Evolutionary conservation across 2,888 invertebrate genomes (phyloP).

Genomic region (Drosophila imparisetae): DNA sequence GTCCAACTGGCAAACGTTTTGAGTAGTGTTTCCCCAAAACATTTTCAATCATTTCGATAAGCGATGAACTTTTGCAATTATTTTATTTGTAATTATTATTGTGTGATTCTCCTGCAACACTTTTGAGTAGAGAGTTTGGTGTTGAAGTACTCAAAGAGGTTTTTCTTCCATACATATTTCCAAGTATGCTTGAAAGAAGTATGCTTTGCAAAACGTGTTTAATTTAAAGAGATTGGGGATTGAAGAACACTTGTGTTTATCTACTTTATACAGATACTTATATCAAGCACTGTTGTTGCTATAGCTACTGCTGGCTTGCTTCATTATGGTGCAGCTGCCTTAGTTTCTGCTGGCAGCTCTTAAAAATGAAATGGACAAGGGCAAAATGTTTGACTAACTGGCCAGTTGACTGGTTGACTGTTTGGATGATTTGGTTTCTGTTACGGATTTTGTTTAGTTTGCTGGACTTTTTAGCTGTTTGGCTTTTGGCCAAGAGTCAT

Average conservation of each 20-base stretch:
- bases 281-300: conserved; percentile 17
- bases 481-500: conserved; percentile 65
- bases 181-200: conserved; percentile 8
- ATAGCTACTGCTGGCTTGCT: conserved; percentile 38
- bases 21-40: not conserved
- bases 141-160: not conserved
- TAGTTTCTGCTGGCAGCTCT: conserved; percentile 3
- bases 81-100: not conserved
- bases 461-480: conserved; percentile 50
- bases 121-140: not conserved
- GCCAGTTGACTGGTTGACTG: conserved; percentile 50
- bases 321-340: conserved; percentile 59
- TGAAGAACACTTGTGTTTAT: conserved; percentile 26
- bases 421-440: conserved; percentile 46
- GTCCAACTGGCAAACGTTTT: not conserved
- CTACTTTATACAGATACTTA: conserved; percentile 36
- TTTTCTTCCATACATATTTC: not conserved
- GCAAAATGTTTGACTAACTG: conserved; percentile 28
- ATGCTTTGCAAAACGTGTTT: conserved; percentile 1
- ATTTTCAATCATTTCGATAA: not conserved
- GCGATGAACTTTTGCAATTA: not conserved
- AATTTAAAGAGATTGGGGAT: conserved; percentile 15
- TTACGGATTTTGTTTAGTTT: conserved; percentile 36
- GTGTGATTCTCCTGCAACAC: not conserved
- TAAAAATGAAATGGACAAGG: conserved; percentile 1